Base-by-base conservation (phyloP, 2,113 vertebrate genomes). In the Leucosticte australis region DNA sequence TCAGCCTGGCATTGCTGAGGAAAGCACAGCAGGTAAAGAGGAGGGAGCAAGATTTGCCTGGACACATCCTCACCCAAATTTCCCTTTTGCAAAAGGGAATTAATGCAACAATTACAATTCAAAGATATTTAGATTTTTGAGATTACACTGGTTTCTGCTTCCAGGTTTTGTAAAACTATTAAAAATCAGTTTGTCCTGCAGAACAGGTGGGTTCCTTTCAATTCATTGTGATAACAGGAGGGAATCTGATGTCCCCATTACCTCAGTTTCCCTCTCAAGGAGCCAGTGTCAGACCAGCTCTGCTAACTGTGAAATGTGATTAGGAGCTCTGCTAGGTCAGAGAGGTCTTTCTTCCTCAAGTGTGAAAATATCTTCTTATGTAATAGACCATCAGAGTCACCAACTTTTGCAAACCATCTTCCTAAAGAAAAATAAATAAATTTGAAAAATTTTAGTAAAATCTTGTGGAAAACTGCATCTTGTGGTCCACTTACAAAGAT, bases 91-190 rank as follows among this genome's bases (percentile, higher is more conserved):
- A 49, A 87, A 56, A 68, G 22, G 55, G 59, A 76, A 62, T 68
- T n/a, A 73, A 84, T 59, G 6, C n/a, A 69, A 9, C 3, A 1
- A 0, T 69, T 63, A 9, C 0, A 10, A 27, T 63, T 67, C 2
- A 5, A 17, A 46, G 21, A 7, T 10, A 41, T 13, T 68, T 79
- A 71, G 13, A 30, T 82, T 89, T 75, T 30, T 60, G 52, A 22
- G 17, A 33, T 27, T n/a, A 15, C 20, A 33, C 53, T 21, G 7
- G 2, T 85, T 86, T 88, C 68, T 90, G 19, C 50, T 74, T 86
- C 33, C 59, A 70, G n/a, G 5, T 27, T 55, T 13, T 53, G 21
- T 18, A 24, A 63, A 65, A 53, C 14, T 33, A 7, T 49, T 73
- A 62, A 55, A 80, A 88, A 31, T 57, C 35, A 31, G 12, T 19